Base-by-base conservation (phyloP, 92 coral and sea anemone species). In the Scolanthus callimorphus region DNA sequence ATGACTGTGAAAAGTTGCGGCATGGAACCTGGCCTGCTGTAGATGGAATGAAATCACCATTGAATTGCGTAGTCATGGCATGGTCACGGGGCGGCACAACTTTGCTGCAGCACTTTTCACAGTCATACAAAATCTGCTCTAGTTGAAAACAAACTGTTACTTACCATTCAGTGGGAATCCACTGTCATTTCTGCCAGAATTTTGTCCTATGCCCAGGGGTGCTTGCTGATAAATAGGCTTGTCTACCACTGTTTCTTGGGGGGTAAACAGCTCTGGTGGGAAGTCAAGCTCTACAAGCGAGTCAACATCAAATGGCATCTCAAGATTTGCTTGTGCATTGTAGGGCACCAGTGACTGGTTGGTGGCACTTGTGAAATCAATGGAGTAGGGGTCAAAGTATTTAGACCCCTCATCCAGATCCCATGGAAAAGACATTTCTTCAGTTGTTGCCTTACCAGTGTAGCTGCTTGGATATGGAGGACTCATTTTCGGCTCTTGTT, bases 331-430 rank as follows among this genome's bases (percentile, higher is more conserved):
- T 2, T 65, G 65, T 43, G 64, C 25, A 21, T 56, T 71, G 49
- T 45, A 39, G 39, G 72, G 69, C 26, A 69, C 53, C 1, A 63
- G 28, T 22, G 83, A 56, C 21, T 64, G 53, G 39, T 59, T 72
- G 31, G 89, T 63, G 0, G 74, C 20, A 28, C 73, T 65, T 28
- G 57, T 31, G 59, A 83, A 81, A 53, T 81, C 89, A 63, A 86
- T 81, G 12, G 88, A 76, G 67, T 52, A 81, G 1, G 89, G 89
- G 51, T 85, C 79, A 51, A 69, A 83, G 15, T n/a, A 56, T 39
- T 77, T 46, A 24, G 67, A 59, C n/a, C 73, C 94, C 11, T 70
- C 39, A 27, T 69, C 86, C 11, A 57, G 54, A n/a, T 29, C 44
- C 20, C 55, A 57, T 29, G 62, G 29, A 56, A 19, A 45, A 17